Conservation (phyloP, 2,888 invertebrate genomes). For the Hemicrepidius hirtus region DNA sequence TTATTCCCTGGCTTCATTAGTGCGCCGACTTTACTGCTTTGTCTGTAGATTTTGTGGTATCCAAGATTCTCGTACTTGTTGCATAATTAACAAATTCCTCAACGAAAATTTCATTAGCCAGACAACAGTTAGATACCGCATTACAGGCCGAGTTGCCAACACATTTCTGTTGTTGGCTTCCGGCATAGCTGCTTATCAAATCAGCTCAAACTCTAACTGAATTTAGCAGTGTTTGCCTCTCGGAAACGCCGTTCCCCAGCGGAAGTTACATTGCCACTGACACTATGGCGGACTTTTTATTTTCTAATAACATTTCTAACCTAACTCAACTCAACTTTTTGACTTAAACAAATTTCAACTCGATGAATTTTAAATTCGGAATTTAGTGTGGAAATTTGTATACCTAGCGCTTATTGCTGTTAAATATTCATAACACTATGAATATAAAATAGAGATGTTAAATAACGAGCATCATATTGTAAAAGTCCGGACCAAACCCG, state of each 20-base stretch:
- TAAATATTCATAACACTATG: slow-evolving; percentile 54
- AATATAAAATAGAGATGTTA: slow-evolving; percentile 51
- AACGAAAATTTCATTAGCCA: slow-evolving; percentile 54
- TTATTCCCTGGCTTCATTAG: slow-evolving; percentile 41
- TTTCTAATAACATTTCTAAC: slow-evolving; percentile 34
- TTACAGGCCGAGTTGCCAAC: slow-evolving; percentile 53
- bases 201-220: slow-evolving; percentile 60
- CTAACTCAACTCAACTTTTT: slow-evolving; percentile 33
- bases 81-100: slow-evolving; percentile 53
- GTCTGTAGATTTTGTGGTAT: slow-evolving; percentile 45
- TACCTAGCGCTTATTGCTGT: slow-evolving; percentile 50
- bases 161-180: slow-evolving; percentile 57
- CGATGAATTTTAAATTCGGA: slow-evolving; percentile 50
- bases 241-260: slow-evolving; percentile 54
- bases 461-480: slow-evolving; percentile 46
- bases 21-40: slow-evolving; percentile 39
- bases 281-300: slow-evolving; percentile 48
- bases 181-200: slow-evolving; percentile 59
- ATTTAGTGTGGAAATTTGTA: slow-evolving; percentile 43
- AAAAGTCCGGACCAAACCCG: slow-evolving; percentile 25
- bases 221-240: slow-evolving; percentile 58
- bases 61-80: slow-evolving; percentile 50
- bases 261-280: slow-evolving; percentile 57
- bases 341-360: slow-evolving; percentile 47
- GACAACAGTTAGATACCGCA: slow-evolving; percentile 55